Evolutionary conservation across 2,113 vertebrate species (phyloP), one percentile per base, ranked within the genome.

Genomic region (Neogale vison): DNA sequence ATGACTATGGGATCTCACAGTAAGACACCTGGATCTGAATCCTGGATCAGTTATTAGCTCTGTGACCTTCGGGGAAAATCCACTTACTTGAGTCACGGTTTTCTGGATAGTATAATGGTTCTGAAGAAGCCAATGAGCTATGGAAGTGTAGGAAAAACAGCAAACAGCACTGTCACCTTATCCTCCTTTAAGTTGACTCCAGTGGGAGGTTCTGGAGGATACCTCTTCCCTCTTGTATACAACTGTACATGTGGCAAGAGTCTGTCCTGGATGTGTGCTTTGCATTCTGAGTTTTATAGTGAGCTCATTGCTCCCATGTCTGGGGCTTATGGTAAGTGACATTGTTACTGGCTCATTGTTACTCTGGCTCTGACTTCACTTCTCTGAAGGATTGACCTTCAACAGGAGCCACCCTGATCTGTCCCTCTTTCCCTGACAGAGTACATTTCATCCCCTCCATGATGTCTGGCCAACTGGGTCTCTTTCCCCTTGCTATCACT

Each of bases 401-500:
- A 4, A 34, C 23, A 18, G 8, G 24, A 76, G 12, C 29, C 1
- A 17, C 29, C 15, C 39, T 26, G 55, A 31, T 80, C 14, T 90
- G 34, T 23, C 55, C 18, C 18, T 26, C 47, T 55, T 81, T 20
- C 13, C 42, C 20, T 1, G 0, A 26, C 45, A 29, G 5, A 21
- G 42, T n/a, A 10, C 11, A 4, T 67, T 17, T 12, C n/a, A 29
- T 31, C 23, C 59, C 7, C 3, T 24, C 13, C 21, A 8, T 9
- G 45, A 14, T 0, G 1, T 39, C 52, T 7, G 29, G 39, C 24
- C 24, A 6, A 24, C 12, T 31, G 36, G 14, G 24, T 42, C 57
- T 18, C 21, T n/a, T 52, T 55, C 1, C 47, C 23, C 0, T 0
- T 29, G 34, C 2, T 4, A 2, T 61, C 31, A 20, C 15, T 26